Percentiles rank a stretch among this genome's conserved stretches.
Evolutionary conservation across 2,113 vertebrate species (phyloP).

Genomic region (Heteronetta atricapilla): DNA sequence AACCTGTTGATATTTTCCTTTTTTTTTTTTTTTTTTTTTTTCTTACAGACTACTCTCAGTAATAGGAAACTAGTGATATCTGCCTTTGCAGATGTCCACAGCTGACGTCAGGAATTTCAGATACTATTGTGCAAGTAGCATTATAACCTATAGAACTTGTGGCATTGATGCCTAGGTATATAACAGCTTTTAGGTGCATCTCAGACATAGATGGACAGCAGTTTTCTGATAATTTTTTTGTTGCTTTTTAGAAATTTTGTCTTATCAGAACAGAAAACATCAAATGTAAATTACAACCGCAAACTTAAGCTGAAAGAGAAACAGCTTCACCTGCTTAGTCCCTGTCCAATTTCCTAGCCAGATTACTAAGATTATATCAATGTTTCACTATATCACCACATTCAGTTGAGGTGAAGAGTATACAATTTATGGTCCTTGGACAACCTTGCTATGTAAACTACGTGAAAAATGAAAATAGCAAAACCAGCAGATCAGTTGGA

Average conservation of each 20-base stretch:
- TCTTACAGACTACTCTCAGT: constrained; percentile 30
- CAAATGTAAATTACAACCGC: background rate
- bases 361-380: background rate
- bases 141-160: background rate
- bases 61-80: constrained; percentile 54
- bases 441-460: background rate
- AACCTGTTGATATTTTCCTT: constrained; percentile 42
- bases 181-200: background rate
- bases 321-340: background rate
- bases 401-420: background rate
- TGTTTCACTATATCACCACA: background rate
- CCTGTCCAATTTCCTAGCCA: background rate
- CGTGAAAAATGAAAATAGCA: background rate
- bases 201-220: background rate
- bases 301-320: background rate
- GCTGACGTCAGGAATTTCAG: constrained; percentile 46
- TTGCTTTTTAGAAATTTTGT: background rate
- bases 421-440: background rate
- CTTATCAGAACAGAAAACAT: background rate
- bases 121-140: constrained; percentile 28
- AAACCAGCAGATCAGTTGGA: background rate
- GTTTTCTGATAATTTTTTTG: background rate
- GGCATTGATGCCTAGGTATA: background rate
- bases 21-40: constrained; percentile 62
- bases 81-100: constrained; percentile 43